A percentile compares a stretch with the other conserved stretches of the same genome.
Evolutionary conservation across 2,888 invertebrate species (phyloP).

Genomic region (Netelia melanura): DNA sequence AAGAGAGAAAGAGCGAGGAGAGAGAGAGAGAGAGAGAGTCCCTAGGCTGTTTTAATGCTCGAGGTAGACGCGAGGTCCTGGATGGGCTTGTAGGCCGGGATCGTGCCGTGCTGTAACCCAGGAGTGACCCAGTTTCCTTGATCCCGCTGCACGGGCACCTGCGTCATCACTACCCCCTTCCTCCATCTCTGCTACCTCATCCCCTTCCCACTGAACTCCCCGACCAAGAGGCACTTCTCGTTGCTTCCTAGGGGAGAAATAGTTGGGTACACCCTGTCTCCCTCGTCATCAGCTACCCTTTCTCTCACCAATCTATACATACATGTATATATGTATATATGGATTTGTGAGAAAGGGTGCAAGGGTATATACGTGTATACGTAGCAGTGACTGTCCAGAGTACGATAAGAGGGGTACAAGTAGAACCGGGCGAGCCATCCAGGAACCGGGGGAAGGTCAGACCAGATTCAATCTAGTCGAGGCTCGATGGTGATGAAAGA

Average conservation of each 20-base stretch:
- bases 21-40: neutral
- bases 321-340: conserved; percentile 1
- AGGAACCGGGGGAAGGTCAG: conserved; percentile 69
- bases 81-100: conserved; percentile 59
- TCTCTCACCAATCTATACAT: neutral
- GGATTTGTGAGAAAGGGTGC: neutral
- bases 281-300: conserved; percentile 18
- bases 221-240: neutral
- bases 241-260: neutral
- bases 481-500: conserved; percentile 62
- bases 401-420: conserved; percentile 16
- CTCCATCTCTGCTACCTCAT: neutral
- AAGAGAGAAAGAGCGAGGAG: too few species aligned
- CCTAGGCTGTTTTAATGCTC: conserved; percentile 12
- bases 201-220: conserved; percentile 8
- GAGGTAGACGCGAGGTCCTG: conserved; percentile 59
- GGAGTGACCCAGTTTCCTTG: conserved; percentile 79
- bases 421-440: conserved; percentile 56
- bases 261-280: conserved; percentile 19
- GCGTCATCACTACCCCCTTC: conserved; percentile 52
- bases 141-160: conserved; percentile 62
- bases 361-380: neutral
- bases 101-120: conserved; percentile 75
- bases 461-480: conserved; percentile 62
- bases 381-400: neutral